Conservation (phyloP, 1,140 invertebrate species). For the Trinorchestia longiramus region DNA sequence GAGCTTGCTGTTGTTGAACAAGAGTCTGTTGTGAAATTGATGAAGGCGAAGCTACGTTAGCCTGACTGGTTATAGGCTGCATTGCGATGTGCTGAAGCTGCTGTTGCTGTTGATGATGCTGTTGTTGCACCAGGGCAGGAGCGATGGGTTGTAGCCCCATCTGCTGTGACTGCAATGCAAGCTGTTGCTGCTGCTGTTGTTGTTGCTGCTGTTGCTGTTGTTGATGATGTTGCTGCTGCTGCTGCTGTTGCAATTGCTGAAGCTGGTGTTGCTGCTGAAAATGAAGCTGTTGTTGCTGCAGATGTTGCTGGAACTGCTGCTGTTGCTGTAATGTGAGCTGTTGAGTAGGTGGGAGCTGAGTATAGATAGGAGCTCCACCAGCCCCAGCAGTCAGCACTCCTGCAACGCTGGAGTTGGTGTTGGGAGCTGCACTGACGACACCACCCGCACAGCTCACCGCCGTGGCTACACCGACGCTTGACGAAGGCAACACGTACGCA, state of each 20-base stretch:
- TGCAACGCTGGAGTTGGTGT: background rate
- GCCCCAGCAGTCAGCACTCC: conserved; percentile 5
- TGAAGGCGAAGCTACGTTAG: background rate
- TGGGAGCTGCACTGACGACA: background rate
- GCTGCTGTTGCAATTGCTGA: background rate
- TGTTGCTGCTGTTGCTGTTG: conserved; percentile 17
- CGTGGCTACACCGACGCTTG: background rate
- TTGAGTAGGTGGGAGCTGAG: conserved; percentile 37
- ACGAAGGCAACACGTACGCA: conserved; percentile 21
- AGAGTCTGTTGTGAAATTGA: background rate
- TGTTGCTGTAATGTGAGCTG: conserved; percentile 63
- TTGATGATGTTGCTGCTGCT: conserved; percentile 24
- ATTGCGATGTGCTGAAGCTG: background rate
- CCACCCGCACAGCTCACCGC: background rate
- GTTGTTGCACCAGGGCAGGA: conserved; percentile 1
- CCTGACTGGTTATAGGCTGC: background rate
- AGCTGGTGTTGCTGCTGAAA: conserved; percentile 55
- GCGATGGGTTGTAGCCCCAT: conserved; percentile 26
- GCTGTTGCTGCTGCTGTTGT: conserved; percentile 48
- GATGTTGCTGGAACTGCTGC: conserved; percentile 58
- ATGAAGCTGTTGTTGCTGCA: conserved; percentile 50
- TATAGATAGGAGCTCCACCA: background rate
- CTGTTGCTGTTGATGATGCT: conserved; percentile 17
- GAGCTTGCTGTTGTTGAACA: background rate
- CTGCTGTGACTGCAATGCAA: conserved; percentile 16